A percentile compares a stretch with the other conserved stretches of the same genome.
phyloP scores from a whole-genome alignment of 2,888 invertebrate genomes.

The Brachynemurus nebulosus region DNA sequence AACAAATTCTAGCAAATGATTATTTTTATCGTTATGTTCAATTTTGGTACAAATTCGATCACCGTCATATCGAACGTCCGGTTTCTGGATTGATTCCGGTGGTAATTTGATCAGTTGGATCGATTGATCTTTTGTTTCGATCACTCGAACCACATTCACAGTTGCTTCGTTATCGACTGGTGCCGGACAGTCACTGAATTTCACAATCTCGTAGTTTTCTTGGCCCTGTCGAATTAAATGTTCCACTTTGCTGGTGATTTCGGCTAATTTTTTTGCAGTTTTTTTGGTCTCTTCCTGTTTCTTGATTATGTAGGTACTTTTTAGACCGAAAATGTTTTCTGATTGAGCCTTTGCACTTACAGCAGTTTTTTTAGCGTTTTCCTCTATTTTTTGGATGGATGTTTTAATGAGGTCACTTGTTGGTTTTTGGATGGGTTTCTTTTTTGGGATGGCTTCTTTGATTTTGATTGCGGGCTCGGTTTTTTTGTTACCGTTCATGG shows the following conservation, averaged over 20 bases:
- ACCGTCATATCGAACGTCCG: constrained; percentile 2
- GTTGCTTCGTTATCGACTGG: neutral
- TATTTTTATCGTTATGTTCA: neutral
- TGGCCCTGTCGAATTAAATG: neutral
- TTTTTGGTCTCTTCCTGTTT: constrained; percentile 4
- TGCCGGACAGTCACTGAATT: neutral
- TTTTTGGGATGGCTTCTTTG: constrained; percentile 5
- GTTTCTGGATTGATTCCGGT: neutral
- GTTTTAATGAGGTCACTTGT: neutral
- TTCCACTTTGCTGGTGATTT: neutral
- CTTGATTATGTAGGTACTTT: constrained; percentile 4
- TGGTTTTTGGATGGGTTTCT: neutral
- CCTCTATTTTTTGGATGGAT: neutral
- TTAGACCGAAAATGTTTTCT: constrained; percentile 4
- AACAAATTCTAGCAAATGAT: neutral
- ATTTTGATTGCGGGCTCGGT: constrained; percentile 1
- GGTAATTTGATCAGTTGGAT: neutral
- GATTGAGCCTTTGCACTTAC: neutral
- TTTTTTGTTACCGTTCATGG: constrained; percentile 1
- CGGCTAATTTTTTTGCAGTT: neutral
- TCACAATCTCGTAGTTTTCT: constrained; percentile 3
- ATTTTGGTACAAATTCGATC: neutral
- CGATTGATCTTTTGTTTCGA: neutral
- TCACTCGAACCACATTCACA: neutral
- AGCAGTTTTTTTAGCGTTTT: neutral